Percentiles rank a stretch among this genome's conserved stretches.
These are phyloP conservation scores for Babyrousa celebensis DNA, from an alignment of 2,797 vertebrate species.

Conservation along the genomic window DNA sequence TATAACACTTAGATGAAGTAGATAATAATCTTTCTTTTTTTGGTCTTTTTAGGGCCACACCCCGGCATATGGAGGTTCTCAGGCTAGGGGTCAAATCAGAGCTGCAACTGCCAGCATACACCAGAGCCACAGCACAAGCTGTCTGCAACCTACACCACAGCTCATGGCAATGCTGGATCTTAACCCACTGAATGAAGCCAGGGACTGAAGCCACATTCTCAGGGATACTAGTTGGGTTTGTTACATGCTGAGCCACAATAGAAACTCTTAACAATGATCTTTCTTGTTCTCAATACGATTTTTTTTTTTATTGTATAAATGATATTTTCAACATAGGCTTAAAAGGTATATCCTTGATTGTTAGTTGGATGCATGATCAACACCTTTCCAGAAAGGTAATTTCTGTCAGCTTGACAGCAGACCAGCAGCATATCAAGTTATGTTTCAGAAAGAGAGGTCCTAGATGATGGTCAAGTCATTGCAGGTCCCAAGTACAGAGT, in stretches of 20 bases:
- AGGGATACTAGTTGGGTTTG: no score
- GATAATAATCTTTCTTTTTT: neutral
- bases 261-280: neutral
- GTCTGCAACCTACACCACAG: no score
- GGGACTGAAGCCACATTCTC: no score
- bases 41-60: no score
- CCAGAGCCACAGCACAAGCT: no score
- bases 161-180: no score
- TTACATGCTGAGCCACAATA: no score
- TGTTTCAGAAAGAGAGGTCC: conserved; percentile 24
- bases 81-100: no score
- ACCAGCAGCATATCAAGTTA: neutral
- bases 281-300: neutral
- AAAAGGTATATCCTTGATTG: neutral
- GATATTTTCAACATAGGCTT: conserved; percentile 34
- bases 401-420: neutral
- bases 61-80: no score
- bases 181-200: no score
- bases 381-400: neutral
- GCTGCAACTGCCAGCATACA: no score
- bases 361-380: conserved; percentile 3
- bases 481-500: neutral
- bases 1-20: neutral
- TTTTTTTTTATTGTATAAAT: neutral
- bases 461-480: neutral